Percentiles rank a stretch among this genome's conserved stretches.
Evolutionary conservation across 1,140 invertebrate species (phyloP).

Genomic region (Trissolcus basalis): DNA sequence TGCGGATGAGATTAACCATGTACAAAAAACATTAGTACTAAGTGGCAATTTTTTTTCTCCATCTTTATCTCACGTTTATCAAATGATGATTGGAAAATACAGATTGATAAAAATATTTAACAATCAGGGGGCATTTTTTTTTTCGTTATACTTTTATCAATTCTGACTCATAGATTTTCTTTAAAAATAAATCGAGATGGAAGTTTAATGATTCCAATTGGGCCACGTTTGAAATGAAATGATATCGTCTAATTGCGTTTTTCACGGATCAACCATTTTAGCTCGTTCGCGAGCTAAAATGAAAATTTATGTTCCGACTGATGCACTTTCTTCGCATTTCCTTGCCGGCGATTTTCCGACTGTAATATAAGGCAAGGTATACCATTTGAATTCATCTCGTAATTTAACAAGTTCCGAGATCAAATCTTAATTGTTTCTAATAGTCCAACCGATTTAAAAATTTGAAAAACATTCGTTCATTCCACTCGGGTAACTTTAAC

Average conservation of each 20-base stretch:
- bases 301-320: conserved; percentile 11
- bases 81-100: no score
- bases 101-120: no score
- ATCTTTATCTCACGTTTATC: no score
- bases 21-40: no score
- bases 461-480: background rate
- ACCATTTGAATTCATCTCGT: conserved; percentile 5
- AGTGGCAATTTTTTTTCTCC: no score
- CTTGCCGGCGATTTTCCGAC: background rate
- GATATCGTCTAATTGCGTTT: conserved; percentile 11
- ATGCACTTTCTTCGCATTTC: conserved; percentile 11
- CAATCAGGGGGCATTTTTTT: no score
- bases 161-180: no score
- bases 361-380: conserved; percentile 1
- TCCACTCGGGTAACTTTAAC: background rate
- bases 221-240: conserved; percentile 1
- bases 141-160: no score
- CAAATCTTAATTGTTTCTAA: background rate
- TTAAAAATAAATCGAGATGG: no score
- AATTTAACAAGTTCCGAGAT: background rate
- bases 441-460: no score
- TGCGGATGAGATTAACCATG: no score
- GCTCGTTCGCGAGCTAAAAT: conserved; percentile 6
- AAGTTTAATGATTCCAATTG: background rate
- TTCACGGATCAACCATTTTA: background rate